Conservation (phyloP, 2,888 invertebrate genomes). For the Philaethria dido region DNA sequence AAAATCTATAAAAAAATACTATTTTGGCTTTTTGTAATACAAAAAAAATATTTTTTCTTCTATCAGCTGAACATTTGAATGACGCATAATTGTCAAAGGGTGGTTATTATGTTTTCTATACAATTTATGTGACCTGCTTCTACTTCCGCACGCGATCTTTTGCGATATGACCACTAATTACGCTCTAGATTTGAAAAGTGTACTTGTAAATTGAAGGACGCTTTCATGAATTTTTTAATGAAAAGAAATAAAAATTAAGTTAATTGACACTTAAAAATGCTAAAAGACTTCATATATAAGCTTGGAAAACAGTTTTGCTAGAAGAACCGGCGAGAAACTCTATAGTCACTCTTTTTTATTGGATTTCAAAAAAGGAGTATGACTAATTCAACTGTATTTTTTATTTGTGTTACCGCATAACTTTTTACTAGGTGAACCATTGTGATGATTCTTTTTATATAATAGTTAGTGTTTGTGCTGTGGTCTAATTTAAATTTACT, state of each 20-base stretch:
- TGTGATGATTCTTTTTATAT: no score
- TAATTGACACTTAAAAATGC: neutral
- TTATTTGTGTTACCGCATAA: no score
- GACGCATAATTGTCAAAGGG: conserved; percentile 6
- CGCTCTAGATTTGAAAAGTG: conserved; percentile 4
- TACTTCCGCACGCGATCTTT: conserved; percentile 37
- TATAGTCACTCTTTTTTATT: no score
- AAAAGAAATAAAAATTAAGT: neutral
- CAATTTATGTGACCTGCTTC: conserved; percentile 28
- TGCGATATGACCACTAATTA: conserved; percentile 32
- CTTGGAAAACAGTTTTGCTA: no score
- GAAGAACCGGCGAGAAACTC: no score
- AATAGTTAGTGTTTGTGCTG: no score
- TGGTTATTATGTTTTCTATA: conserved; percentile 9
- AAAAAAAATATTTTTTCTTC: neutral
- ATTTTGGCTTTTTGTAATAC: neutral
- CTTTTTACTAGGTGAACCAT: no score
- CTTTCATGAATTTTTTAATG: neutral
- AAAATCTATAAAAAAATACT: neutral
- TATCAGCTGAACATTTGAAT: neutral
- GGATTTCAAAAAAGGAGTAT: no score
- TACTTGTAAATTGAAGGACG: conserved; percentile 16
- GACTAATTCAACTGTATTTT: no score
- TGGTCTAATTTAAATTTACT: no score
- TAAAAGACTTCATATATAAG: no score